phyloP scores from a whole-genome alignment of 2,797 vertebrate genomes.

The Synaphobranchus kaupii region DNA sequence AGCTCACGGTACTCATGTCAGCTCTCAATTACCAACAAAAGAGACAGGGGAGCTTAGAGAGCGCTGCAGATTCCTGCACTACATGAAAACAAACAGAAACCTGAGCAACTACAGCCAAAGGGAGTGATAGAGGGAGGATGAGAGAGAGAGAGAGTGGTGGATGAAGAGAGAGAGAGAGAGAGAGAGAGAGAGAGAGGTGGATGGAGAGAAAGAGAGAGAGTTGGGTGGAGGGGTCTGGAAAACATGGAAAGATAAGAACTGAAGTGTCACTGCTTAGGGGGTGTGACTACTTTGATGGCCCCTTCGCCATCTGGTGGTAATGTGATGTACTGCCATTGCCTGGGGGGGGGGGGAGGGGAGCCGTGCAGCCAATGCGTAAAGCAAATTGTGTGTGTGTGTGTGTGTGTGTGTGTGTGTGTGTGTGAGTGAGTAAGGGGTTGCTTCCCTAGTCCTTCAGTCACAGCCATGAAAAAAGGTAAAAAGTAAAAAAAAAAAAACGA shows the following conservation, averaged over 20 bases:
- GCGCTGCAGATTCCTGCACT: constrained; percentile 17
- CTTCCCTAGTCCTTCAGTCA: neutral
- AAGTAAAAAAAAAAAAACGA: neutral
- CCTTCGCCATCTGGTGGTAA: neutral
- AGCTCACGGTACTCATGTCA: too few species aligned
- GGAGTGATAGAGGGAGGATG: neutral
- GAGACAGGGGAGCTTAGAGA: too few species aligned
- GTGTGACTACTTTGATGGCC: neutral
- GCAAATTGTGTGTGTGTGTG: neutral
- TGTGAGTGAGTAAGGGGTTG: neutral
- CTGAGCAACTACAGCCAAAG: constrained; percentile 22
- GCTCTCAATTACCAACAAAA: too few species aligned
- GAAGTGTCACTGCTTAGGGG: neutral
- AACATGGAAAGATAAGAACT: neutral
- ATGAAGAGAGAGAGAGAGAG: constrained; percentile 12
- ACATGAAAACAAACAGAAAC: constrained; percentile 50
- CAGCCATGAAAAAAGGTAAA: neutral
- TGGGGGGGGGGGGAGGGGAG: neutral
- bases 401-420: neutral
- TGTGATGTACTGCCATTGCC: neutral
- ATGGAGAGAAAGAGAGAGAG: constrained; percentile 24
- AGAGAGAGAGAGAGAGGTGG: neutral
- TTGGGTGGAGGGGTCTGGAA: neutral
- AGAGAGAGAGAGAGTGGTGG: neutral
- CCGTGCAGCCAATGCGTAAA: neutral